phyloP scores from a whole-genome alignment of 2,797 vertebrate species.

The Clarias fuscus region DNA sequence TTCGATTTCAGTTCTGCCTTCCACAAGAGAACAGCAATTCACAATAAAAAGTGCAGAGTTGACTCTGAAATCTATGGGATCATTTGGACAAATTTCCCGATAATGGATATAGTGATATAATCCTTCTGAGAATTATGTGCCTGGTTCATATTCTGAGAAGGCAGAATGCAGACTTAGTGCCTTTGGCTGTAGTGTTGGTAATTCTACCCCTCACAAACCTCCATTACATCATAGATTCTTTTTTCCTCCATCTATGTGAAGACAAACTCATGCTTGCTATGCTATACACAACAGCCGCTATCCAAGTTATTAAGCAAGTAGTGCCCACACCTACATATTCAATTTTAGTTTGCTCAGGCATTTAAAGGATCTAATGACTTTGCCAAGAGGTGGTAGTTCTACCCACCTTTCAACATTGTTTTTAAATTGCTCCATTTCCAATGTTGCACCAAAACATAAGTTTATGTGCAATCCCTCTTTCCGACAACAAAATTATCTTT shows the following conservation, averaged over 20 bases:
- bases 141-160: slow-evolving; percentile 29
- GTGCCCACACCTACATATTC: slow-evolving; percentile 44
- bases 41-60: slow-evolving; percentile 45
- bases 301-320: slow-evolving; percentile 43
- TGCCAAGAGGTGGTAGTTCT: background rate
- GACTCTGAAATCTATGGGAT: background rate
- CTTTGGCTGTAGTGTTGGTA: slow-evolving; percentile 53
- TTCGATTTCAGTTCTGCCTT: slow-evolving; percentile 37
- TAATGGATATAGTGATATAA: background rate
- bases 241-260: slow-evolving; percentile 30
- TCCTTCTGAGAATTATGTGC: slow-evolving; percentile 26
- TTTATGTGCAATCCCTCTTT: background rate
- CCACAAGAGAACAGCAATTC: slow-evolving; percentile 48
- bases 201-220: slow-evolving; percentile 54
- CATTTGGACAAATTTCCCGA: background rate
- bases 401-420: background rate
- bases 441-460: background rate
- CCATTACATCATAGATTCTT: background rate
- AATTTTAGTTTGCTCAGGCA: slow-evolving; percentile 50
- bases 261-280: slow-evolving; percentile 37
- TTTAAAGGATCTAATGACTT: background rate
- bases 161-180: background rate
- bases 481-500: slow-evolving; percentile 20
- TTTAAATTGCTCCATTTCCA: slow-evolving; percentile 11
- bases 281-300: slow-evolving; percentile 63